phyloP scores from a whole-genome alignment of 2,797 vertebrate species.

The Eremophila alpestris region DNA sequence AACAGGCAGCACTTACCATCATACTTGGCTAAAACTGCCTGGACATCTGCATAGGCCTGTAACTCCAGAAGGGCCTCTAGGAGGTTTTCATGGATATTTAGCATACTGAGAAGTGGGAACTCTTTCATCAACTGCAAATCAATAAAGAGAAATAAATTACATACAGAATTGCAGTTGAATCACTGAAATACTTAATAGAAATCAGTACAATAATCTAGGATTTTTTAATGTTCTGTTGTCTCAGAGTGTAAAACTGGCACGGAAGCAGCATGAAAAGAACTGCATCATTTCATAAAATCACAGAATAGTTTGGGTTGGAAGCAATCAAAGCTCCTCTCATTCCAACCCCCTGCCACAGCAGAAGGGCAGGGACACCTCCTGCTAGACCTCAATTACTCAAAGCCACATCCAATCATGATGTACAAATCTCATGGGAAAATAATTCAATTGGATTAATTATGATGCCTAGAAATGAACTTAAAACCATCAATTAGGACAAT shows the following conservation, averaged over 20 bases:
- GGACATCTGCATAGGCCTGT: conserved; percentile 97
- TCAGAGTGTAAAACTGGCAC: background rate
- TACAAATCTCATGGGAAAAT: background rate
- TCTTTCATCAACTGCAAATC: conserved; percentile 95
- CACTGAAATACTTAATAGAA: background rate
- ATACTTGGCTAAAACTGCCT: conserved; percentile 98
- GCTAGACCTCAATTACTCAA: background rate
- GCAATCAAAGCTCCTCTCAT: background rate
- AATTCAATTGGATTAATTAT: background rate
- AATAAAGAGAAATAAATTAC: background rate
- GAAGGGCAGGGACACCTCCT: background rate
- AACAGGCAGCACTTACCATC: conserved; percentile 82
- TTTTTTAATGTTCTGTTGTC: background rate
- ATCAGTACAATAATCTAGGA: background rate
- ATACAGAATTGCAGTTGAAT: background rate
- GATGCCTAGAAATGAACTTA: background rate
- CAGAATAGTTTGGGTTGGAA: background rate
- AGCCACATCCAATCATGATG: background rate
- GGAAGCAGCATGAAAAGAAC: background rate
- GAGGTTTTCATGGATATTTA: conserved; percentile 99
- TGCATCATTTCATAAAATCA: background rate
- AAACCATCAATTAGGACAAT: background rate
- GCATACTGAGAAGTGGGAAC: conserved; percentile 96
- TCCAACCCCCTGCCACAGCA: background rate
- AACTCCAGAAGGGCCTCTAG: conserved; percentile 95